Conservation (phyloP, 2,113 vertebrate genomes). For the Tamias sibiricus region DNA sequence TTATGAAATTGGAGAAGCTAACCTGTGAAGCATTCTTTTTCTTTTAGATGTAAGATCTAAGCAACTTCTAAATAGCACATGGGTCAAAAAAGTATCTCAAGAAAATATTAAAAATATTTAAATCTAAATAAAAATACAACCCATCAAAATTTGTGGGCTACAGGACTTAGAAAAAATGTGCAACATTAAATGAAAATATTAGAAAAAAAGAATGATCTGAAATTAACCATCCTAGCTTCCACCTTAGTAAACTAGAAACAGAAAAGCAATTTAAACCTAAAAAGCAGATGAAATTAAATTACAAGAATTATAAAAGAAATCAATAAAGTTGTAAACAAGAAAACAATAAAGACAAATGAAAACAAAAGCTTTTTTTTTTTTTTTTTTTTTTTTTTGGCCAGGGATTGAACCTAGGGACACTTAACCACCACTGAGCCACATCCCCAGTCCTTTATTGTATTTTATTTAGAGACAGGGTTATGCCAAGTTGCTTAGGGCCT, state of each 20-base stretch:
- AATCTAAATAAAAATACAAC: not conserved
- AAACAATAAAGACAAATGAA: not conserved
- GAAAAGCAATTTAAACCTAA: not conserved
- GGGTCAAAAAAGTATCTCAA: not conserved
- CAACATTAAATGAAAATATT: not conserved
- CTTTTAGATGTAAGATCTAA: not conserved
- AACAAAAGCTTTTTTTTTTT: not conserved
- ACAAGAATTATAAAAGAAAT: not conserved
- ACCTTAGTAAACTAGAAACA: not conserved
- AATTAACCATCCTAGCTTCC: not conserved
- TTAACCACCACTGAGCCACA: too few relatives aligned
- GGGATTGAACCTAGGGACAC: too few relatives aligned
- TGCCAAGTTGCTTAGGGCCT: too few relatives aligned
- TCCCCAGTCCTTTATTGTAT: too few relatives aligned
- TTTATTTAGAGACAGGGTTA: too few relatives aligned
- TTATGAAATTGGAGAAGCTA: not conserved
- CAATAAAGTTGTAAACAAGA: not conserved
- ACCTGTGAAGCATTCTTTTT: not conserved
- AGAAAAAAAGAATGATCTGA: not conserved
- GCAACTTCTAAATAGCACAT: not conserved
- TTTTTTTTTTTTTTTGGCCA: too few relatives aligned
- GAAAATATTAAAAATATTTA: not conserved
- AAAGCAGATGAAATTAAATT: not conserved
- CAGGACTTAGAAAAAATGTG: not conserved
- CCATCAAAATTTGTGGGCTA: not conserved